These are phyloP conservation scores for Syrmaticus mikado DNA, from an alignment of 2,113 vertebrate species.

Conservation along the genomic window DNA sequence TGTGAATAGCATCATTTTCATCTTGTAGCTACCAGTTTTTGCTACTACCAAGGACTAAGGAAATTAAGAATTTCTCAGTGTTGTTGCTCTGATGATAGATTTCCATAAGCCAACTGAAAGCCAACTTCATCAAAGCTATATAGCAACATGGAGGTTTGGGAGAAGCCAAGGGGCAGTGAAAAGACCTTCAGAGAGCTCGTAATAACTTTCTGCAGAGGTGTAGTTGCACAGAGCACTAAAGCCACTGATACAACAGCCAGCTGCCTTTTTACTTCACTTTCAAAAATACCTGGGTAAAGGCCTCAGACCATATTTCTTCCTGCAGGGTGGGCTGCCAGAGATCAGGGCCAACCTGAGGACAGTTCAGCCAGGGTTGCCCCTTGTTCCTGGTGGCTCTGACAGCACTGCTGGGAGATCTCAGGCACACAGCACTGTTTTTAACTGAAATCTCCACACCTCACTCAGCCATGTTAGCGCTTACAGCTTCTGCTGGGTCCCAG, in stretches of 20 bases:
- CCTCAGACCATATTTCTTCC: not conserved
- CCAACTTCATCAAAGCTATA: not conserved
- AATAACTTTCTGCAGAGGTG: not conserved
- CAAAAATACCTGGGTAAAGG: not conserved
- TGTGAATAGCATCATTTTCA: not conserved
- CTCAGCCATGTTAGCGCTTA: rapidly evolving
- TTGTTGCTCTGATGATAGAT: not conserved
- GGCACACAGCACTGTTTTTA: not conserved
- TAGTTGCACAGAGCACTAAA: not conserved
- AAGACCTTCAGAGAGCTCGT: not conserved
- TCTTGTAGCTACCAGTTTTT: not conserved
- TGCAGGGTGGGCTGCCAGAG: not conserved
- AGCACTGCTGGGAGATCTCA: rapidly evolving
- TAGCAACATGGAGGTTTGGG: not conserved
- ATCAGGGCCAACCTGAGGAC: not conserved
- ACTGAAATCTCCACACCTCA: rapidly evolving
- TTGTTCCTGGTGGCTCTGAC: not conserved
- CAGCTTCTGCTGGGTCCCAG: not conserved
- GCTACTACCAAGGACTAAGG: not conserved
- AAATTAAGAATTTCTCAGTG: not conserved
- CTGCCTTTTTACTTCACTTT: not conserved
- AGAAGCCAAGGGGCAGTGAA: not conserved
- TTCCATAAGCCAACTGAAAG: not conserved
- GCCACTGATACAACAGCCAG: not conserved
- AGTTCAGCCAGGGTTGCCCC: rapidly evolving